A percentile compares a stretch with the other conserved stretches of the same genome.
Conservation (phyloP, 2,797 vertebrate species). For the Brachyrhaphis roseni region DNA sequence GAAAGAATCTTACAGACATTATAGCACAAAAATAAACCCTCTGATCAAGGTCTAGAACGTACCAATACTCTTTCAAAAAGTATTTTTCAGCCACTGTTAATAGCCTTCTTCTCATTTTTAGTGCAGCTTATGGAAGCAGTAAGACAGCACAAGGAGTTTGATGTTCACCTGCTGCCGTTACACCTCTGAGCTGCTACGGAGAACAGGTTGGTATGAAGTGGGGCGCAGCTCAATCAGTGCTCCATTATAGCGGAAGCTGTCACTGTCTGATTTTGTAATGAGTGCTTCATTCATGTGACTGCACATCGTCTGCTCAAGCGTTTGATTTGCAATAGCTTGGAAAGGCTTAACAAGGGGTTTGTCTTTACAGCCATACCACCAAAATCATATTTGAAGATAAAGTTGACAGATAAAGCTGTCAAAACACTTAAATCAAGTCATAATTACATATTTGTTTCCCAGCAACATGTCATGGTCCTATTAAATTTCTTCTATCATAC, state of each 20-base stretch:
- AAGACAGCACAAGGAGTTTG: neutral
- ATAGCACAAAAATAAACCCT: neutral
- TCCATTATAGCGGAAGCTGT: neutral
- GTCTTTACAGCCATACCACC: neutral
- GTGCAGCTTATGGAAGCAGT: neutral
- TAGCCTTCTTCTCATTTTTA: neutral
- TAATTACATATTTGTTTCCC: neutral
- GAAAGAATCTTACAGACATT: neutral
- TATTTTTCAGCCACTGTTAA: neutral
- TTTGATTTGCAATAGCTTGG: neutral
- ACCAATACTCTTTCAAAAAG: neutral
- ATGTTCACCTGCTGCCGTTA: neutral
- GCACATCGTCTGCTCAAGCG: neutral
- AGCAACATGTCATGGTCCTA: neutral
- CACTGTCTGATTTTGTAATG: constrained; percentile 5
- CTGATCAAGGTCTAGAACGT: neutral
- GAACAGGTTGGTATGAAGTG: neutral
- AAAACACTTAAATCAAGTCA: neutral
- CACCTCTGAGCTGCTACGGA: neutral
- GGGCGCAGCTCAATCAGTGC: neutral
- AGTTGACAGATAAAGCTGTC: neutral
- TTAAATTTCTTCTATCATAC: neutral
- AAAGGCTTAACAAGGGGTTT: neutral
- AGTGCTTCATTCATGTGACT: neutral
- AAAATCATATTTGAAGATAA: neutral